These are phyloP conservation scores for Gallinago nigripennis DNA, from an alignment of 2,797 vertebrate genomes.

Conservation along the genomic window DNA sequence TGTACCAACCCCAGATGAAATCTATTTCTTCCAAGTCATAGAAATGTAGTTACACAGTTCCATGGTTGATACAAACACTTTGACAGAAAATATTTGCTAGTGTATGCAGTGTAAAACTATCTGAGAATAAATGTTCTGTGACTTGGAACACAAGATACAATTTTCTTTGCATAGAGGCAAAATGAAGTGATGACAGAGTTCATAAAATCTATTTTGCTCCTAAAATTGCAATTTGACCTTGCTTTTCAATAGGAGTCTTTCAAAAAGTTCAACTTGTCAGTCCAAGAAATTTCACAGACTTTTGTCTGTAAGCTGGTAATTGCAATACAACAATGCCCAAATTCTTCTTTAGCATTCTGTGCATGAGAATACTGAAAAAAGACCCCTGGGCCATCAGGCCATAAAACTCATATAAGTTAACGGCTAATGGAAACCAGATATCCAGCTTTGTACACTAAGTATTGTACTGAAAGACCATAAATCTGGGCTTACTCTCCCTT, in stretches of 20 bases:
- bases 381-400: neutral
- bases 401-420: neutral
- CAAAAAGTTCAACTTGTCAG: constrained; percentile 65
- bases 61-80: constrained; percentile 64
- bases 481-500: neutral
- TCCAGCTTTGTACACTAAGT: neutral
- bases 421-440: neutral
- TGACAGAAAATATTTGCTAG: constrained; percentile 67
- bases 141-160: constrained; percentile 67
- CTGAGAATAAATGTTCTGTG: constrained; percentile 75
- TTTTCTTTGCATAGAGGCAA: constrained; percentile 76
- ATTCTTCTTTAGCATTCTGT: neutral
- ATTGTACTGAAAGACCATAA: neutral
- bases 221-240: constrained; percentile 72
- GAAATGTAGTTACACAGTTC: constrained; percentile 24
- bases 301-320: constrained; percentile 23
- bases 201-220: constrained; percentile 65
- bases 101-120: constrained; percentile 59
- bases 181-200: constrained; percentile 75
- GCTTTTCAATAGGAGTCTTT: constrained; percentile 58
- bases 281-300: constrained; percentile 36
- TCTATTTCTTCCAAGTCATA: constrained; percentile 2
- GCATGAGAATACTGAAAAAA: neutral
- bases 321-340: neutral
- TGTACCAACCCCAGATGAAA: neutral